Evolutionary conservation across 2,888 invertebrate species (phyloP).

Genomic region (Horisme vitalbata): DNA sequence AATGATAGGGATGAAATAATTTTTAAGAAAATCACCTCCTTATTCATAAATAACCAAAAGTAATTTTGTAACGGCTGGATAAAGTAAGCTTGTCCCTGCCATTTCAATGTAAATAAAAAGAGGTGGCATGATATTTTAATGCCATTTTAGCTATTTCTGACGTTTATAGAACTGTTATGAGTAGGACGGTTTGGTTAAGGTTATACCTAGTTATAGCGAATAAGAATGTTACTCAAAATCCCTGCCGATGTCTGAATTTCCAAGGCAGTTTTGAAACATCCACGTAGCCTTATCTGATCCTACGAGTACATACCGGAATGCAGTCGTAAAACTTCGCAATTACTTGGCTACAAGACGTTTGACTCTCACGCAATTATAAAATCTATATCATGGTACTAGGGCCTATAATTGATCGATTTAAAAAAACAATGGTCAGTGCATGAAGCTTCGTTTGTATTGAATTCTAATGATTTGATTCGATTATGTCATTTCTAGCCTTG

Average conservation of each 20-base stretch:
- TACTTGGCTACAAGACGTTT: slow-evolving; percentile 16
- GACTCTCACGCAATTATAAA: not conserved
- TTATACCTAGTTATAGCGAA: too few relatives aligned
- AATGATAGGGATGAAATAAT: too few relatives aligned
- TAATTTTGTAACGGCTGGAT: too few relatives aligned
- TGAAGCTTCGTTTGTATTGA: slow-evolving; percentile 19
- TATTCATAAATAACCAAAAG: too few relatives aligned
- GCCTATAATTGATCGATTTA: slow-evolving; percentile 9
- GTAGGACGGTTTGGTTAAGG: too few relatives aligned
- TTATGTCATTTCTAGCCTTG: slow-evolving; percentile 20
- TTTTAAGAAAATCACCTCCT: too few relatives aligned
- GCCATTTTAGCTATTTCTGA: too few relatives aligned
- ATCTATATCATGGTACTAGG: not conserved
- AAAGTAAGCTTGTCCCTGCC: too few relatives aligned
- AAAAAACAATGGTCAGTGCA: slow-evolving; percentile 18
- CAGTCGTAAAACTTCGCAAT: slow-evolving; percentile 22
- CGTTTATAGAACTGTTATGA: too few relatives aligned
- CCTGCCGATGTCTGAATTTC: not conserved
- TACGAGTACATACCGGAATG: slow-evolving; percentile 11
- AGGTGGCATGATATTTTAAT: too few relatives aligned
- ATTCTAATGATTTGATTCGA: slow-evolving; percentile 26
- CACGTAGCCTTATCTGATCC: slow-evolving; percentile 1
- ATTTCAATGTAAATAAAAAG: too few relatives aligned
- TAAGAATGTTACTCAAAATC: too few relatives aligned
- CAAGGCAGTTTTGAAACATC: not conserved